Base-by-base conservation (phyloP, 2,888 invertebrate species). In the Argyresthia goedartella region DNA sequence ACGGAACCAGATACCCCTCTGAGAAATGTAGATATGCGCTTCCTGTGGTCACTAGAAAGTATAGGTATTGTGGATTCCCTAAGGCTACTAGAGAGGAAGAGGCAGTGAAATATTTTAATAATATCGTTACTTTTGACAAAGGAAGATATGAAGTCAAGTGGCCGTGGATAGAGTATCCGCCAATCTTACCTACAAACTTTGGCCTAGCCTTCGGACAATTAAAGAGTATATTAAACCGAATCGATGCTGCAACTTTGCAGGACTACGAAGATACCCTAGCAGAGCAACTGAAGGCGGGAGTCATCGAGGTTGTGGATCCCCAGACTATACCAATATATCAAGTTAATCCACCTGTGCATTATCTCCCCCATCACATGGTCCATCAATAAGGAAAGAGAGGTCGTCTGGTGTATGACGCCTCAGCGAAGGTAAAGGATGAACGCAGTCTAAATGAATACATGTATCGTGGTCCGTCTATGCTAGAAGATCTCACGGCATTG, bases 341-440 rank as follows among this genome's bases (percentile, higher is more conserved):
- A 16, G n/a, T 1, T 9, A 15, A 7, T 13, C 13, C 11, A 14
- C 53, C 53, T 3, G 8, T 57, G 10, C 59, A 59, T 47, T 60
- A 60, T 35, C 42, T 62, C 3, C 55, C 61, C 10, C 56, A 56
- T 34, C 60, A 61, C 60, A 61, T 35, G 43, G 43, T 52, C n/a
- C 15, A 25, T 8, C 46, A 47, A 33, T 8, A 39, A n/a, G 52
- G 49, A 1, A 46, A 50, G 10, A 53, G 42, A 33, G 16, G 41
- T 8, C 13, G 46, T 1, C 36, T 44, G 11, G 47, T 53, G 34
- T 53, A 39, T 45, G 47, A 53, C 45, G 45, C 49, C 25, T 50
- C 51, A 51, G 36, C 49, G 41, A 53, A 53, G 15, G 2, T 39
- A 36, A 55, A 49, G 44, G 34, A 47, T 34, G 25, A 49, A 33